phyloP scores from a whole-genome alignment of 1,140 invertebrate genomes.

The Hylyphantes graminicola region DNA sequence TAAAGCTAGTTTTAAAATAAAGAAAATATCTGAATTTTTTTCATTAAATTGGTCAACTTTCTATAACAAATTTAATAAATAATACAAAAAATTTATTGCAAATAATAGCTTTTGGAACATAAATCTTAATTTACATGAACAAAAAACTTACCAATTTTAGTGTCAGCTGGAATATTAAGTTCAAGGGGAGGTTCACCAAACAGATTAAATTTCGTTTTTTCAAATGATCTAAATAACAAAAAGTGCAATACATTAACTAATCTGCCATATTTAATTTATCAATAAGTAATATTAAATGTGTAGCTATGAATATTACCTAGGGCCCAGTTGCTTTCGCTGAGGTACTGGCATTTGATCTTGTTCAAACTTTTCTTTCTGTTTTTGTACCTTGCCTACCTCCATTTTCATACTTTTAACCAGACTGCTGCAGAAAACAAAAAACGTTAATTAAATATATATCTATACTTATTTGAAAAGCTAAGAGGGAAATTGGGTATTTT shows the following conservation, averaged over 20 bases:
- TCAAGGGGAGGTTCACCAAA: slow-evolving; percentile 26
- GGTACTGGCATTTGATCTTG: not conserved
- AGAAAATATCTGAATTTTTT: too few relatives aligned
- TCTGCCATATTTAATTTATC: not conserved
- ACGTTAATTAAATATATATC: too few relatives aligned
- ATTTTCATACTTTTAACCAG: too few relatives aligned
- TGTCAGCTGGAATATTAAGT: not conserved
- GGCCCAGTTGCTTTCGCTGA: not conserved
- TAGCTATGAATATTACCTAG: not conserved
- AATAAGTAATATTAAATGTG: not conserved
- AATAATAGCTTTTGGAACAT: not conserved
- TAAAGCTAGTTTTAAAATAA: too few relatives aligned
- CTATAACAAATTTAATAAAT: not conserved
- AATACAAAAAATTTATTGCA: not conserved
- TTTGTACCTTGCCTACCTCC: not conserved
- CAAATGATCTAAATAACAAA: not conserved
- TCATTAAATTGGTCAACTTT: too few relatives aligned
- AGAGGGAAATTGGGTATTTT: too few relatives aligned
- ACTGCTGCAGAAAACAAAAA: too few relatives aligned
- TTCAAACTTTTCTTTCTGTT: not conserved
- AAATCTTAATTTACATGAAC: not conserved
- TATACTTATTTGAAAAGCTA: too few relatives aligned
- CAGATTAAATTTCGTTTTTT: slow-evolving; percentile 3
- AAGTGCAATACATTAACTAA: not conserved
- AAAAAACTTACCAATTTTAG: slow-evolving; percentile 6